Conservation (phyloP, 2,797 vertebrate genomes). For the Ctenopoma kingsleyae region DNA sequence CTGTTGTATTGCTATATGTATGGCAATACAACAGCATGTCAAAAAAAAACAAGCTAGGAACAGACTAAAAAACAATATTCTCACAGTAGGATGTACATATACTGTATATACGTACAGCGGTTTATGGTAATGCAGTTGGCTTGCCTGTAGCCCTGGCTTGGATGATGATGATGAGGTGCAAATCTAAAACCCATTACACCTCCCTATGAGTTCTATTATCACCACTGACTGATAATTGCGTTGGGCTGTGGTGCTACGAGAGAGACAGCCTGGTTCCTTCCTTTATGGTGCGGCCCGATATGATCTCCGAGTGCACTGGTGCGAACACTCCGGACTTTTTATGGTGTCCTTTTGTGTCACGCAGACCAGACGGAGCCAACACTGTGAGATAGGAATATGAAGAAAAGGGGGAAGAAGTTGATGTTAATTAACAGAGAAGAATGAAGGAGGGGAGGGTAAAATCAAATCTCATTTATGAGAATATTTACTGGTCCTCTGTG, state of each 20-base stretch:
- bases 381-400: constrained; percentile 62
- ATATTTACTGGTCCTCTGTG: constrained; percentile 73
- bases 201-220: constrained; percentile 80
- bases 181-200: constrained; percentile 82
- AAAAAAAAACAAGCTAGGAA: constrained; percentile 26
- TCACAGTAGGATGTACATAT: constrained; percentile 4
- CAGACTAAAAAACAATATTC: constrained; percentile 22
- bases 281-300: constrained; percentile 67
- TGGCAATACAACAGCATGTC: constrained; percentile 8
- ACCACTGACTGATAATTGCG: constrained; percentile 77
- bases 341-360: constrained; percentile 77
- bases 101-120: constrained; percentile 26
- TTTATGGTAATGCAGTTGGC: constrained; percentile 55
- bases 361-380: constrained; percentile 58
- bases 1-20: constrained; percentile 11
- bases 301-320: constrained; percentile 72
- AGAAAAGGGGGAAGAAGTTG: constrained; percentile 60
- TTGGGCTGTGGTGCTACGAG: constrained; percentile 60
- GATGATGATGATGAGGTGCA: constrained; percentile 75
- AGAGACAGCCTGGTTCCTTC: constrained; percentile 62
- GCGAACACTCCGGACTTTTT: constrained; percentile 69
- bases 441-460: constrained; percentile 60
- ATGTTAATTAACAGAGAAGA: constrained; percentile 81
- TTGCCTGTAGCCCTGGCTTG: constrained; percentile 47
- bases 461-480: constrained; percentile 76